phyloP scores from a whole-genome alignment of 2,888 invertebrate genomes.

The Trachelus tabidus region DNA sequence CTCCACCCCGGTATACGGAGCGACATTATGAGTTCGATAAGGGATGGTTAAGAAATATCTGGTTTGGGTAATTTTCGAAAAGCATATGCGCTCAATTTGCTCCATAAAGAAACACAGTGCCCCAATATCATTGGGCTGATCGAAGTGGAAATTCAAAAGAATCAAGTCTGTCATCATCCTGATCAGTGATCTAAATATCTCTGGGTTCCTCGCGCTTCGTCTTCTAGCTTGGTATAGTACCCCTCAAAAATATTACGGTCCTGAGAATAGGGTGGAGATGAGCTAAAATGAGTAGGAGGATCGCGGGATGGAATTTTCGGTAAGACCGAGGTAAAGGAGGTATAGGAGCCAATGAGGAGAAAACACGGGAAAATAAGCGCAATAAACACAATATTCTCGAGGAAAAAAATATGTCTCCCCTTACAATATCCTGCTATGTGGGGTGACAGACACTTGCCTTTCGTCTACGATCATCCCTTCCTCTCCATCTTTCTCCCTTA shows the following conservation, averaged over 20 bases:
- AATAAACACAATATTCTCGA: constrained; percentile 22
- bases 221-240: neutral
- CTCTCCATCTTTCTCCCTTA: constrained; percentile 22
- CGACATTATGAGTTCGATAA: neutral
- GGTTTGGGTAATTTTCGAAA: neutral
- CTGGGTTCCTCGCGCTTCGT: neutral
- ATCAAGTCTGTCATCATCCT: neutral
- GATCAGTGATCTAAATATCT: neutral
- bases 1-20: neutral
- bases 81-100: neutral
- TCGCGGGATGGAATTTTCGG: neutral
- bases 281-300: constrained; percentile 5
- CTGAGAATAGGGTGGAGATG: neutral
- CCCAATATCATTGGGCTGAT: neutral
- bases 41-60: neutral
- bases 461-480: constrained; percentile 25
- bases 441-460: constrained; percentile 21
- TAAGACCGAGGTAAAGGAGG: neutral
- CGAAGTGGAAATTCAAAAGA: neutral
- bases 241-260: neutral
- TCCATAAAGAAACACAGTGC: neutral
- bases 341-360: neutral
- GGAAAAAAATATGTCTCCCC: constrained; percentile 17
- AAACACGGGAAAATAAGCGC: constrained; percentile 17
- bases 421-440: constrained; percentile 21